These are phyloP conservation scores for Echiichthys vipera DNA, from an alignment of 2,797 vertebrate species.

Conservation along the genomic window DNA sequence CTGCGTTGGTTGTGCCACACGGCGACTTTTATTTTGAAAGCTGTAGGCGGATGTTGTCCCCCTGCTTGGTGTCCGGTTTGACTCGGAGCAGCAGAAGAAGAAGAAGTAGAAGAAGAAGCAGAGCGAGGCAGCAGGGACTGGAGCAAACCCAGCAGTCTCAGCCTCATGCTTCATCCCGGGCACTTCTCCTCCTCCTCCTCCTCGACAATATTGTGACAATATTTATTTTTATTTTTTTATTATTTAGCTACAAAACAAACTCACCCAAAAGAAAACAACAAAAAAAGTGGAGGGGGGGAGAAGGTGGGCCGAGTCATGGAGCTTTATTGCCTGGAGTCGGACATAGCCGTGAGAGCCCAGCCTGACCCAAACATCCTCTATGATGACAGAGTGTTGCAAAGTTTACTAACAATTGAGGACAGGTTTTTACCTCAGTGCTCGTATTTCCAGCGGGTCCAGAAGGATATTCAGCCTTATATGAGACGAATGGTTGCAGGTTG, in stretches of 20 bases:
- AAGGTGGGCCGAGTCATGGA: constrained; percentile 78
- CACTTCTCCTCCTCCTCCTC: constrained; percentile 65
- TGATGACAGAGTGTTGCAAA: constrained; percentile 93
- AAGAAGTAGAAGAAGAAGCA: constrained; percentile 58
- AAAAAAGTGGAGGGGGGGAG: constrained; percentile 40
- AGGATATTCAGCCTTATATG: constrained; percentile 95
- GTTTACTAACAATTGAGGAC: constrained; percentile 92
- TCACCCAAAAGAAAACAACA: background rate
- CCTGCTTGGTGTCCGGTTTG: background rate
- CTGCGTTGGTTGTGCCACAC: no score
- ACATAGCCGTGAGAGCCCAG: constrained; percentile 87
- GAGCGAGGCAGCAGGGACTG: constrained; percentile 77
- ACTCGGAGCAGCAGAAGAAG: background rate
- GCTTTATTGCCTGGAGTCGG: constrained; percentile 87
- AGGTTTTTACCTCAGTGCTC: constrained; percentile 91
- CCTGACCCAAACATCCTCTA: constrained; percentile 90
- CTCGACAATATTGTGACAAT: constrained; percentile 57
- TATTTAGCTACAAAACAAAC: constrained; percentile 29
- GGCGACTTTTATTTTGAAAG: constrained; percentile 58
- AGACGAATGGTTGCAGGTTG: constrained; percentile 94
- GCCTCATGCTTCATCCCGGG: constrained; percentile 81
- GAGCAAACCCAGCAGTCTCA: constrained; percentile 69
- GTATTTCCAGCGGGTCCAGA: constrained; percentile 94
- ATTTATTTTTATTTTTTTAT: constrained; percentile 62
- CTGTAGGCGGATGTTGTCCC: background rate